phyloP scores from a whole-genome alignment of 2,113 vertebrate genomes.

The Antennarius striatus region DNA sequence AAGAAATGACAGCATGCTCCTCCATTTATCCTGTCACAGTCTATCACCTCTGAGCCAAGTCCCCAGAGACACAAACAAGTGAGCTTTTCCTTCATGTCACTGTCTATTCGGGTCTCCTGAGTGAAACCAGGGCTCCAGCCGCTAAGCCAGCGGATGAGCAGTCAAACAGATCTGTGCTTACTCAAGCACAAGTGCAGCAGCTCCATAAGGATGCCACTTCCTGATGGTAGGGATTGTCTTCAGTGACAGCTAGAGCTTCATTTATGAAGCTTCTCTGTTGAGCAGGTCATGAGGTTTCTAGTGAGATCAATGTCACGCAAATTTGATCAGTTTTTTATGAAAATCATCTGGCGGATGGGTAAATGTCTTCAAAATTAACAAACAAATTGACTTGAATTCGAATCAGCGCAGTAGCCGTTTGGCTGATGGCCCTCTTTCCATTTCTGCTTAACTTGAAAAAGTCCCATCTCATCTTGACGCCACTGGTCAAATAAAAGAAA shows the following conservation, averaged over 20 bases:
- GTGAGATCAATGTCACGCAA: background rate
- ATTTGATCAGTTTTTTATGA: background rate
- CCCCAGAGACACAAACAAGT: constrained; percentile 17
- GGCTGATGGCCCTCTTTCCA: constrained; percentile 69
- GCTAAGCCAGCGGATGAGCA: constrained; percentile 37
- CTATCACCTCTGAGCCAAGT: constrained; percentile 17
- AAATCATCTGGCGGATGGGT: constrained; percentile 11
- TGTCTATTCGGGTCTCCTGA: constrained; percentile 28
- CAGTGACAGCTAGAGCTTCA: background rate
- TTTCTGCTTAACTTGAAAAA: constrained; percentile 56
- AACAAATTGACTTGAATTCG: constrained; percentile 27
- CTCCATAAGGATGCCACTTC: constrained; percentile 26
- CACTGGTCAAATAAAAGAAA: constrained; percentile 59
- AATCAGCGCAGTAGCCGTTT: constrained; percentile 18
- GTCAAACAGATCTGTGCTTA: constrained; percentile 34
- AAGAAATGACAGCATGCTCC: constrained; percentile 1
- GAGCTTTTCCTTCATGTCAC: constrained; percentile 26
- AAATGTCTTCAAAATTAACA: constrained; percentile 25
- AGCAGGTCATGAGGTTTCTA: background rate
- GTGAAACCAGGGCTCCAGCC: constrained; percentile 26
- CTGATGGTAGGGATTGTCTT: background rate
- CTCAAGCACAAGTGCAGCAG: constrained; percentile 23
- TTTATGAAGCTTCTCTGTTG: constrained; percentile 1
- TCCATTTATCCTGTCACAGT: constrained; percentile 7
- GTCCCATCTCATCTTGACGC: constrained; percentile 40